Evolutionary conservation across 1,140 invertebrate genomes (phyloP).

Genomic region (Cherax destructor): DNA sequence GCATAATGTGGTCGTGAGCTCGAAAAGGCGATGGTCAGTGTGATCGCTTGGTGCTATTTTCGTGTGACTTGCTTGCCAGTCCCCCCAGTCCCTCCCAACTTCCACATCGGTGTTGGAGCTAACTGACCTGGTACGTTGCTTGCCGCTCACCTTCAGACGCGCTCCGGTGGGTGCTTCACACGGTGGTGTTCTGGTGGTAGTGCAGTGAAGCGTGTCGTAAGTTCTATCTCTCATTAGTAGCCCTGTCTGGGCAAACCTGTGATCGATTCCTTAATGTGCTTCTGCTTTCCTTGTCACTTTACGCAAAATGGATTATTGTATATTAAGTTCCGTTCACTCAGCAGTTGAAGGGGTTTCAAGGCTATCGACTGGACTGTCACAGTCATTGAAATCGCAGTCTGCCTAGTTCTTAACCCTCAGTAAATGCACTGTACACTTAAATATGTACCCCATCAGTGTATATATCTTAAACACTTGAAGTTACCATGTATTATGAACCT

Average conservation of each 20-base stretch:
- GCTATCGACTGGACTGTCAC: too few relatives aligned
- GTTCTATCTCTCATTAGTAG: neutral
- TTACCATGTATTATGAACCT: too few relatives aligned
- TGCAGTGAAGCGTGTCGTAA: conserved; percentile 39
- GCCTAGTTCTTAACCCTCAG: too few relatives aligned
- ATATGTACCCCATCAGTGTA: too few relatives aligned
- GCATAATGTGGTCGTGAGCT: neutral
- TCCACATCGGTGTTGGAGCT: neutral
- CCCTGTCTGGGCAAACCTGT: neutral
- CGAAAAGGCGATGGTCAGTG: conserved; percentile 8
- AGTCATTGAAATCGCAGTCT: too few relatives aligned
- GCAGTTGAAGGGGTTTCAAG: too few relatives aligned
- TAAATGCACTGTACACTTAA: too few relatives aligned
- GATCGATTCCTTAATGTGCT: neutral
- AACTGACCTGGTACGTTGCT: neutral
- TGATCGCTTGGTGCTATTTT: neutral
- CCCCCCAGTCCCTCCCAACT: neutral
- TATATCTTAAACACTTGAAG: too few relatives aligned
- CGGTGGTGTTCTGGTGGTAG: conserved; percentile 46
- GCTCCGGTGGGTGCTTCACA: conserved; percentile 43
- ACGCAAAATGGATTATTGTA: too few relatives aligned
- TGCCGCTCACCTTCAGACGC: conserved; percentile 28
- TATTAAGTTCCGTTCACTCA: too few relatives aligned
- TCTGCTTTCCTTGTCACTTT: too few relatives aligned
- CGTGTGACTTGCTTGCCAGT: neutral